These are phyloP conservation scores for Rotaria magnacalcarata DNA, from an alignment of 2,888 invertebrate species.

Conservation along the genomic window DNA sequence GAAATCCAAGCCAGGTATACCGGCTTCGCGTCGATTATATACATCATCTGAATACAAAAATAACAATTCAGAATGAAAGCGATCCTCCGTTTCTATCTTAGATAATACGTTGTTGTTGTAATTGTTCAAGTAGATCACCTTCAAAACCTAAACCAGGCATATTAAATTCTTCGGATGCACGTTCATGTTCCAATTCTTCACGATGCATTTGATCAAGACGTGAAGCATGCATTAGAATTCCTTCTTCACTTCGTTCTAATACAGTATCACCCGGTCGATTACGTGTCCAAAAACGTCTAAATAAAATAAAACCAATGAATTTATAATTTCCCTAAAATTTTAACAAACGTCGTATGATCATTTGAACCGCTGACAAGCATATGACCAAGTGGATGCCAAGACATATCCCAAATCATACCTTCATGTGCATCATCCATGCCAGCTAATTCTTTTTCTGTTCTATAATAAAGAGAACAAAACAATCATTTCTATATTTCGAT, in stretches of 20 bases:
- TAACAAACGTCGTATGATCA: constrained; percentile 75
- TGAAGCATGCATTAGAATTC: not conserved
- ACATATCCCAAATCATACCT: constrained; percentile 95
- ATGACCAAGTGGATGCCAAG: constrained; percentile 98
- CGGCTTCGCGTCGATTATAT: not conserved
- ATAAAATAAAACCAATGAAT: constrained; percentile 49
- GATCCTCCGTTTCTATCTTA: too few relatives aligned
- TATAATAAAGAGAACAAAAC: constrained; percentile 47
- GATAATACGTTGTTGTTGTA: constrained; percentile 50
- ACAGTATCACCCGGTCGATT: constrained; percentile 95
- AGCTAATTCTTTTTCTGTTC: constrained; percentile 86
- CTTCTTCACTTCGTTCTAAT: constrained; percentile 73
- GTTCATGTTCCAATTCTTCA: constrained; percentile 65
- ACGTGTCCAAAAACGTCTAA: constrained; percentile 88
- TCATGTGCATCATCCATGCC: constrained; percentile 97
- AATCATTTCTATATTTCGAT: too few relatives aligned
- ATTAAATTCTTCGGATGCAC: constrained; percentile 62
- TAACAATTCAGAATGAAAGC: too few relatives aligned
- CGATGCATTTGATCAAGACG: not conserved
- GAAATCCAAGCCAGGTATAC: not conserved
- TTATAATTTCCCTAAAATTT: too few relatives aligned
- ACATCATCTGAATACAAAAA: not conserved
- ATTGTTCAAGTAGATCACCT: constrained; percentile 72
- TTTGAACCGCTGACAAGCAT: constrained; percentile 98
- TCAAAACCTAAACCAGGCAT: constrained; percentile 98